These are phyloP conservation scores for Tautogolabrus adspersus DNA, from an alignment of 2,113 vertebrate species.

Conservation along the genomic window DNA sequence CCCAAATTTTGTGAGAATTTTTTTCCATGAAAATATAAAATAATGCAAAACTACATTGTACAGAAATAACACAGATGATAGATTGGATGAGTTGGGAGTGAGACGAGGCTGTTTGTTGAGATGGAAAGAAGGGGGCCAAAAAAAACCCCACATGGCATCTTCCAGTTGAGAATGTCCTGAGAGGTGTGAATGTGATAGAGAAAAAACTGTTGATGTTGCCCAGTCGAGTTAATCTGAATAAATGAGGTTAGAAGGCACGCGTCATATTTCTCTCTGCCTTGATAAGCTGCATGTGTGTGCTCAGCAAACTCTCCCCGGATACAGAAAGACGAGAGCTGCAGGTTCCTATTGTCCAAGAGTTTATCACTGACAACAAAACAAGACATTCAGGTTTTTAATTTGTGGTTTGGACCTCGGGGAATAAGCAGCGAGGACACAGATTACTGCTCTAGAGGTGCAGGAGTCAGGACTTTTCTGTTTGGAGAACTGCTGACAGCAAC, in stretches of 20 bases:
- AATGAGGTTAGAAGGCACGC: too few relatives aligned
- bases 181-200: neutral
- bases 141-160: too few relatives aligned
- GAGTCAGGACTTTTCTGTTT: slow-evolving; percentile 56
- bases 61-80: too few relatives aligned
- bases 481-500: slow-evolving; percentile 50
- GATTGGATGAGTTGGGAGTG: too few relatives aligned
- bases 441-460: slow-evolving; percentile 45
- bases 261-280: neutral
- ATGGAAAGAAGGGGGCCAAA: too few relatives aligned
- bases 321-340: slow-evolving; percentile 10
- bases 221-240: too few relatives aligned
- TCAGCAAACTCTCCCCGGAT: slow-evolving; percentile 3
- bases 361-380: slow-evolving; percentile 26
- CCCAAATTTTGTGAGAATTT: too few relatives aligned
- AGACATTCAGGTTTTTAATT: slow-evolving; percentile 26
- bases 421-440: slow-evolving; percentile 18
- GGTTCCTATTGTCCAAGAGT: neutral
- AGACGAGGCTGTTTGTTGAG: too few relatives aligned
- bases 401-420: slow-evolving; percentile 35
- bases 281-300: slow-evolving; percentile 16
- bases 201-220: too few relatives aligned
- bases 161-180: neutral
- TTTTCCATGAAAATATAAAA: too few relatives aligned
- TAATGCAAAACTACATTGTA: too few relatives aligned